Percentiles rank a stretch among this genome's conserved stretches.
Conservation (phyloP, 1,140 invertebrate species). For the Danaus plexippus region DNA sequence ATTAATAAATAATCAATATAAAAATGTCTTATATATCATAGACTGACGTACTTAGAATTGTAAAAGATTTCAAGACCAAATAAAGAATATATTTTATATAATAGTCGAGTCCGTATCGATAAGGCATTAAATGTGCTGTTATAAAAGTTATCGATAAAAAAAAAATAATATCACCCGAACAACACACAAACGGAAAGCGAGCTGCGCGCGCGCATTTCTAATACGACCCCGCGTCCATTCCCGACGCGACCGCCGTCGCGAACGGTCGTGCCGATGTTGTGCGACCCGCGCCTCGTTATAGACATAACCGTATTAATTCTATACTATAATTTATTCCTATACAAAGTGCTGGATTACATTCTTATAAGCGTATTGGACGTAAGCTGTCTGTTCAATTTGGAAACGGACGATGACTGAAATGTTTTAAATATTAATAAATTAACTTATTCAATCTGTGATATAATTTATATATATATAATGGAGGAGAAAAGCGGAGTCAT, state of each 20-base stretch:
- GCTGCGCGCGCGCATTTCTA: slow-evolving; percentile 42
- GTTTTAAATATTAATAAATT: slow-evolving; percentile 18
- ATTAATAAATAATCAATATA: too few relatives aligned
- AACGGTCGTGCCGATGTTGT: slow-evolving; percentile 28
- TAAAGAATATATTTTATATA: slow-evolving; percentile 8
- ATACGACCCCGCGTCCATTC: slow-evolving; percentile 28
- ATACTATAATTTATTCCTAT: slow-evolving; percentile 56
- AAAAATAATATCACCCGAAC: too few relatives aligned
- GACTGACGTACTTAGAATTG: background rate
- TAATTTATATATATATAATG: slow-evolving; percentile 33
- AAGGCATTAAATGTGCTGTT: too few relatives aligned
- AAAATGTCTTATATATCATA: too few relatives aligned
- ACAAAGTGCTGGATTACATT: slow-evolving; percentile 45
- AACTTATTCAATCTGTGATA: slow-evolving; percentile 64
- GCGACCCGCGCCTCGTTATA: slow-evolving; percentile 39
- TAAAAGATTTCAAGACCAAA: background rate
- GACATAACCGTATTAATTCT: slow-evolving; percentile 41
- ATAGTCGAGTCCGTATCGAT: slow-evolving; percentile 9
- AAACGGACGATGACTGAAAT: slow-evolving; percentile 39
- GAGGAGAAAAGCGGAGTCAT: slow-evolving; percentile 43
- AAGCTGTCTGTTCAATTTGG: slow-evolving; percentile 31
- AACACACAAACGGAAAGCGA: slow-evolving; percentile 10
- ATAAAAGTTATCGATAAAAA: too few relatives aligned
- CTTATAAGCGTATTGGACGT: slow-evolving; percentile 31
- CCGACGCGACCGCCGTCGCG: slow-evolving; percentile 26